Evolutionary conservation across 2,888 invertebrate species (phyloP), one percentile per base, ranked within the genome.

Genomic region (Erebia epiphron): DNA sequence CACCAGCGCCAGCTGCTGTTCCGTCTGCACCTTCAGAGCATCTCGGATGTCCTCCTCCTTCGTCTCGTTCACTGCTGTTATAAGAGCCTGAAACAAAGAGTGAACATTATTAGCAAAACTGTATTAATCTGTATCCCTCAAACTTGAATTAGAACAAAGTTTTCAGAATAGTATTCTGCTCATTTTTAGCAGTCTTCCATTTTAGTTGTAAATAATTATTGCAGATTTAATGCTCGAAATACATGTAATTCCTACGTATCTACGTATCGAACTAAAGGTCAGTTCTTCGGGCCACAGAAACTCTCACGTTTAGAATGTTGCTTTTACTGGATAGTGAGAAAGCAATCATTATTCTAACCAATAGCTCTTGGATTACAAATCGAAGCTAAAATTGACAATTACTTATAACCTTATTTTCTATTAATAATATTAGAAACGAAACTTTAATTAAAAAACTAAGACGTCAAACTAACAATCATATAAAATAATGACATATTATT

Each of bases 41-140:
- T 95, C 94, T 78, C 97, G 95, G 75, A 97, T 93, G 86, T 97
- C 97, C 69, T 95, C 95, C 71, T 92, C 92, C 0, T 81, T 77
- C 13, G 92, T 92, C 77, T 88, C 92, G 75, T 89, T 91, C 65
- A 97, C 96, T 52, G 97, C 97, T 73, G 95, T 94, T 79, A 97
- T 94, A 79, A 96, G 95, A 71, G 96, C 96, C 97, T 97, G 92
- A 0, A 94, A 94, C 84, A 90, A 89, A 73, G 66, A 74, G 60
- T 21, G 46, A 60, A 13, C 4, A 21, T 14, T 49, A 14, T 10
- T 16, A 61, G 9, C 11, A 13, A 46, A 46, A 13, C 46, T 46
- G 46, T 46, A 46, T 13, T 13, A 46, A 13, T 2, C 13, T 46
- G 3, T 2, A 0, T 43, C 11, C 43, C 11, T 35, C 35, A 35